A percentile compares a stretch with the other conserved stretches of the same genome.
Conservation (phyloP, 1,140 invertebrate species). For the Orussus abietinus region DNA sequence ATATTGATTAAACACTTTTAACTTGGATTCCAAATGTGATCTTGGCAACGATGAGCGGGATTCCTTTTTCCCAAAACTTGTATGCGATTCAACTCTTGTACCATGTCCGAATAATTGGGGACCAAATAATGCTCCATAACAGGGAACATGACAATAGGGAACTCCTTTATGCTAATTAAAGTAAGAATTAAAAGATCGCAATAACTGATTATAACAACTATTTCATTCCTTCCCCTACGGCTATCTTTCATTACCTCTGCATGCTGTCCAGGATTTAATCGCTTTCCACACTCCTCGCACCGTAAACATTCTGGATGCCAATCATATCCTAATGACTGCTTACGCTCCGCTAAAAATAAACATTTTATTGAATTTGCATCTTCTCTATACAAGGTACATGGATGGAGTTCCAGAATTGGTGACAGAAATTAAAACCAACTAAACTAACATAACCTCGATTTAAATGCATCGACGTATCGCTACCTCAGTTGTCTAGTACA, state of each 20-base stretch:
- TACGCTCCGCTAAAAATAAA: conserved; percentile 74
- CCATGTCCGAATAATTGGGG: conserved; percentile 84
- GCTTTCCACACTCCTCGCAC: conserved; percentile 87
- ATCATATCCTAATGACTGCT: conserved; percentile 86
- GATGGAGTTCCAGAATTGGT: background rate
- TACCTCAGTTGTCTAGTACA: too few species aligned
- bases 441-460: conserved; percentile 22
- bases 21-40: conserved; percentile 72
- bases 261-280: conserved; percentile 84
- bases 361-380: conserved; percentile 6
- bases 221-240: too few species aligned
- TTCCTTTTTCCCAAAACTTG: conserved; percentile 75
- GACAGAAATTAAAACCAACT: too few species aligned
- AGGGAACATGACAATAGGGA: conserved; percentile 87
- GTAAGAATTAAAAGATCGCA: conserved; percentile 5
- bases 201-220: conserved; percentile 8
- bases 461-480: conserved; percentile 18
- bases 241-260: conserved; percentile 76
- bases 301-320: conserved; percentile 89
- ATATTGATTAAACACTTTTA: conserved; percentile 77
- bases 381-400: background rate
- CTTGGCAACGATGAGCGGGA: conserved; percentile 52
- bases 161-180: conserved; percentile 76
- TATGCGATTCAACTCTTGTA: conserved; percentile 80
- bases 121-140: conserved; percentile 84